Base-by-base conservation (phyloP, 2,797 vertebrate genomes). In the Clamator glandarius region DNA sequence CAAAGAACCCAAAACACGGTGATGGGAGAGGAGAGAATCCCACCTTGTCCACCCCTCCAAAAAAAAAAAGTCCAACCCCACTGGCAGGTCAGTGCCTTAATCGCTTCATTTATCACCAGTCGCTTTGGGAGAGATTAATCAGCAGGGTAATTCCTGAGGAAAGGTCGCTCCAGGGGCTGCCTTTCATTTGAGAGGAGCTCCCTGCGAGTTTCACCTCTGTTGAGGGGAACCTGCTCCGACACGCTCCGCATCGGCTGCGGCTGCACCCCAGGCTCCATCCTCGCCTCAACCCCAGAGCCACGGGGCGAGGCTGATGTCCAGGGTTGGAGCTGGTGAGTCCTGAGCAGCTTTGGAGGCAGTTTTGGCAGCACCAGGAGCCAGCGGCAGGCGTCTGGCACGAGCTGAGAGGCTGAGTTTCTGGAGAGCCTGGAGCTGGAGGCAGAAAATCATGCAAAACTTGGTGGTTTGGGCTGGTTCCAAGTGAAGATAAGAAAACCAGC, bases 121-220 rank as follows among this genome's bases (percentile, higher is more conserved):
- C 75, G 57, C 87, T 96, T 79, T 8, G 2, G 86, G 94, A 84
- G 84, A 82, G 75, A 96, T 95, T 59, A 80, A 86, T 87, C 88
- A 87, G 74, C 87, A 26, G 89, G 67, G 72, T 87, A 86, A 96
- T 92, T 97, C 90, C 86, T 18, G 23, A 50, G 87, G 86, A 92
- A 62, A 80, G n/a, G 41, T 76, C 73, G 87, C 95, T 94, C 41
- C 89, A 54, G 94, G 87, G 96, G 87, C 75, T 78, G 84, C 61
- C 79, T 96, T 93, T 92, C 67, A 72, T 95, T 92, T n/a, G 72
- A 25, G 63, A 68, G 85, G 8, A 89, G 91, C 78, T 93, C 89
- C 39, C 81, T 21, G 51, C 1, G 7, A 84, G 39, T 80, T 59
- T 74, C 91, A 44, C 87, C 76, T 94, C 89, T 61, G 1, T n/a